Conservation (phyloP, 2,113 vertebrate species). For the Perccottus glenii region DNA sequence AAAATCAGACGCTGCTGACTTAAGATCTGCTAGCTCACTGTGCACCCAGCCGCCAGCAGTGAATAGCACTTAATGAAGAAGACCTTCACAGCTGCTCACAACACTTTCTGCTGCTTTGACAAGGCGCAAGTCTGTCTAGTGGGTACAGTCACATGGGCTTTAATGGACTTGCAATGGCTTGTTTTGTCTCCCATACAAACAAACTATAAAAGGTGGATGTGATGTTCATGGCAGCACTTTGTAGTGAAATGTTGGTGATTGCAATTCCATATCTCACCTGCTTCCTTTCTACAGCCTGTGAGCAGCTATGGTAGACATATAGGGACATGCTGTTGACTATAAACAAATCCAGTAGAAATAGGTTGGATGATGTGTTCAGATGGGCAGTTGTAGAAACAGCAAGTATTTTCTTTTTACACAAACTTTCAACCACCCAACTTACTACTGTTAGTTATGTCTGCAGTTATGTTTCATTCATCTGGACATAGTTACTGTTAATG, state of each 20-base stretch:
- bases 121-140: slow-evolving; percentile 6
- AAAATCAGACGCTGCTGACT: slow-evolving; percentile 53
- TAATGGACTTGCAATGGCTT: no score
- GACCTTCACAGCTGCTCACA: slow-evolving; percentile 25
- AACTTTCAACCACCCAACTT: no score
- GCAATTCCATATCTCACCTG: no score
- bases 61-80: not conserved
- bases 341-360: not conserved
- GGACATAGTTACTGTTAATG: no score
- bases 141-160: slow-evolving; percentile 2
- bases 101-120: slow-evolving; percentile 4
- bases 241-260: no score
- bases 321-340: not conserved
- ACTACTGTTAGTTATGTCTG: no score
- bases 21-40: slow-evolving; percentile 42
- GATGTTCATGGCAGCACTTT: no score
- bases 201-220: no score
- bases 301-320: not conserved
- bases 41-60: slow-evolving; percentile 13
- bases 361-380: not conserved
- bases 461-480: no score
- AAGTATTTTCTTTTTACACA: no score
- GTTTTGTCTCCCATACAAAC: no score
- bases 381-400: no score
- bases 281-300: not conserved